phyloP scores from a whole-genome alignment of 1,140 invertebrate species.

The Drosophila simulans region DNA sequence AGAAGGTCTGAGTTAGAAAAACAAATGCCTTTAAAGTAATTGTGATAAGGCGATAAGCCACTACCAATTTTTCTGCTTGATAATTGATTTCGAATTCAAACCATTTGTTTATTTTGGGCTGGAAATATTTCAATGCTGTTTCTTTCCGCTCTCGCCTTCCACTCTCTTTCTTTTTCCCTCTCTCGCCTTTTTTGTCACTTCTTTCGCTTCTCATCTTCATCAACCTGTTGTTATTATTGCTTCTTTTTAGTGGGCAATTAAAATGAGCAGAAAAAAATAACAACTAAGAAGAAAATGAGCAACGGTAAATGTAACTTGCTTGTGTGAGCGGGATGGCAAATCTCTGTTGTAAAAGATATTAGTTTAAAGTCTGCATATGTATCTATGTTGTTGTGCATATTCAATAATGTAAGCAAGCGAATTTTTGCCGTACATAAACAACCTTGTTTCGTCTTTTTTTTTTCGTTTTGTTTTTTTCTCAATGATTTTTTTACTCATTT shows the following conservation, averaged over 20 bases:
- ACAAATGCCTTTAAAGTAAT: neutral
- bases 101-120: conserved; percentile 13
- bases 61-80: conserved; percentile 9
- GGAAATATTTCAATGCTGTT: neutral
- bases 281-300: conserved; percentile 20
- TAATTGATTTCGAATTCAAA: conserved; percentile 17
- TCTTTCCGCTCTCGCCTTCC: conserved; percentile 1
- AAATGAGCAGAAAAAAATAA: conserved; percentile 28
- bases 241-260: conserved; percentile 25
- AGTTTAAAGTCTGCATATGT: neutral
- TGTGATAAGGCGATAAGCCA: conserved; percentile 29
- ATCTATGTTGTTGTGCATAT: neutral
- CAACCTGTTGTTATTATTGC: conserved; percentile 18
- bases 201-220: conserved; percentile 32
- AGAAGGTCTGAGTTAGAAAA: neutral
- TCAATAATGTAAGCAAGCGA: neutral
- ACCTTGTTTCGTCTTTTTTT: neutral
- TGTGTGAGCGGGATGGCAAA: conserved; percentile 1
- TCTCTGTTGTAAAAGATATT: conserved; percentile 5
- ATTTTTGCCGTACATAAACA: neutral
- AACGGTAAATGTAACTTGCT: conserved; percentile 36
- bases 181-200: conserved; percentile 22
- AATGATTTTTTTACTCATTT: conserved; percentile 4
- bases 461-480: neutral
- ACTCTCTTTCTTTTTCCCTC: neutral